These are phyloP conservation scores for Babylonia areolata DNA, from an alignment of 1,140 invertebrate genomes.

Conservation along the genomic window DNA sequence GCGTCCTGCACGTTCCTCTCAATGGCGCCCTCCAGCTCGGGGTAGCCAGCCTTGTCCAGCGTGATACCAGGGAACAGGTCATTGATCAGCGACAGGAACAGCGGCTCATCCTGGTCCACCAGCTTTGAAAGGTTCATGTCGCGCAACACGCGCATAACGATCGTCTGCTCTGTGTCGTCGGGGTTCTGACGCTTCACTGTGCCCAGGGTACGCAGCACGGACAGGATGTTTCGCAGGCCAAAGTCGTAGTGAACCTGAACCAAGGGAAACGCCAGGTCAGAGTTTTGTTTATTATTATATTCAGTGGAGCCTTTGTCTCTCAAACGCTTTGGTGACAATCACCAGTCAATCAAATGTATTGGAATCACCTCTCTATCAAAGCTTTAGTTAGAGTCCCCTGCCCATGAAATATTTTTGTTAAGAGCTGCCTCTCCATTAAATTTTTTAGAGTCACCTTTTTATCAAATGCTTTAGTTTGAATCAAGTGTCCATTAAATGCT, in stretches of 20 bases:
- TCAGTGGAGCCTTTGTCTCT: too few species aligned
- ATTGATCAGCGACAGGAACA: constrained; percentile 96
- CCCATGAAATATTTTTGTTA: too few species aligned
- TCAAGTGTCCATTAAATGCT: too few species aligned
- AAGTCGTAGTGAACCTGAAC: constrained; percentile 97
- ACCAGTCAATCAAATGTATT: too few species aligned
- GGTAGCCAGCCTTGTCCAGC: constrained; percentile 93
- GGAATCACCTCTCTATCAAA: background rate
- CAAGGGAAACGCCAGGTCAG: background rate
- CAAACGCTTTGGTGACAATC: too few species aligned
- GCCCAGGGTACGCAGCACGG: constrained; percentile 92
- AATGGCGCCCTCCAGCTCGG: constrained; percentile 79
- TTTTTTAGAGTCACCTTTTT: too few species aligned
- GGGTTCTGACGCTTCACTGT: constrained; percentile 92
- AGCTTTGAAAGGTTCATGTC: constrained; percentile 99
- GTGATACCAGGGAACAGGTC: constrained; percentile 94
- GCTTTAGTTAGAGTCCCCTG: background rate
- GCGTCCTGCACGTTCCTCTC: constrained; percentile 67
- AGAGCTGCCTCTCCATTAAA: too few species aligned
- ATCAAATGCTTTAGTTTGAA: too few species aligned
- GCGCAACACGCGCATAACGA: constrained; percentile 95
- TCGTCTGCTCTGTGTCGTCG: constrained; percentile 95
- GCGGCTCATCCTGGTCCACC: constrained; percentile 95
- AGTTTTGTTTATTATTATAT: too few species aligned
- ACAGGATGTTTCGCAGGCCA: constrained; percentile 95